Evolutionary conservation across 2,797 vertebrate genomes (phyloP), one percentile per base, ranked within the genome.

Genomic region (Acropternis orthonyx): DNA sequence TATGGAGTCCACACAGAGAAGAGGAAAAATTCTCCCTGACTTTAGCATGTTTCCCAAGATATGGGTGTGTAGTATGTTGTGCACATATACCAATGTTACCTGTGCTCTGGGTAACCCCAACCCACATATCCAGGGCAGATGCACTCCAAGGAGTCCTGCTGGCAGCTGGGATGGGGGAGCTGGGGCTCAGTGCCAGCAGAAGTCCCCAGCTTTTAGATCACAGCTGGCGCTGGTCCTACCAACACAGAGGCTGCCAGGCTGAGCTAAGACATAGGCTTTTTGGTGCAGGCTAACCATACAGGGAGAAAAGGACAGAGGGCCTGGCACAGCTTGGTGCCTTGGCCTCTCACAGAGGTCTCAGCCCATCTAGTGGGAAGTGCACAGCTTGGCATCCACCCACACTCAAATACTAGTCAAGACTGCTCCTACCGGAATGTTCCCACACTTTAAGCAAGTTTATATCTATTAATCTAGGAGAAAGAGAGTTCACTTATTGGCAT

Each of bases 61-160:
- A 61, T 0, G 0, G 43, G 20, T 9, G 7, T 27, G 10, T 1
- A 2, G 12, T 43, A 19, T 3, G 7, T 26, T 26, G 32, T 67
- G 22, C 12, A 8, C 1, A 0, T 0, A 0, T 54, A 39, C 4
- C 0, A 1, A 30, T 55, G 21, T 46, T 56, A 32, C 28, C 52
- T 67, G 23, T 32, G n/a, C n/a, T n/a, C 48, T 65, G 54, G 24
- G 41, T 77, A 30, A 83, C n/a, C n/a, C 49, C 23, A 41, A 2
- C 9, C 12, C 30, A 52, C 1, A 0, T 28, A 69, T 11, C 19
- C 2, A 6, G 56, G 69, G 34, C 7, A 68, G 37, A 34, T n/a
- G 21, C 6, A 27, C 9, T 22, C 46, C 7, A 2, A 59, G 49
- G 34, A 94, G n/a, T 63, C 54, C 62, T 62, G 4, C 14, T 78